Evolutionary conservation across 2,113 vertebrate genomes (phyloP), one percentile per base, ranked within the genome.

Genomic region (Proterorhinus semilunaris): DNA sequence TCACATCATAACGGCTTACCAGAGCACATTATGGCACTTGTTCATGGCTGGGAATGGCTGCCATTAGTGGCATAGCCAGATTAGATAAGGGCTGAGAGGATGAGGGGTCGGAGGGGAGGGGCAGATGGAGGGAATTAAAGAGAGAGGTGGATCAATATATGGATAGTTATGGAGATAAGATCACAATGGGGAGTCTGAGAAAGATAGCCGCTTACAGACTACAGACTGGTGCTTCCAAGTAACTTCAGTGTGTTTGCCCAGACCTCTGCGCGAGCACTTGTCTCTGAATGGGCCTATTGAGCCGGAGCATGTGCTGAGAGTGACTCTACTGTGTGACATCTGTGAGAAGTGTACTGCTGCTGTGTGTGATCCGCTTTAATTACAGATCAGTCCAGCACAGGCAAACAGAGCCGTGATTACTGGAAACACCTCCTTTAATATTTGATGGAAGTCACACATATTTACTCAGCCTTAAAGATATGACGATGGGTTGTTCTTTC

Each of bases 361-460:
- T 65, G 64, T 81, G 81, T 79, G 76, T 80, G 70, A 93, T 95
- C 94, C 93, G 80, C 91, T 94, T 94, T 96, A 95, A 96, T 95
- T 95, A 94, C 91, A 93, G 91, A 92, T 91, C 91, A 91, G 91
- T 92, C 87, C 94, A 90, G 89, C 91, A 94, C 90, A 91, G 88
- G 93, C 92, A 94, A 95, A 93, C 94, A 92, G 92, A 91, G 91
- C 92, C 93, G 83, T 95, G 95, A 95, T 96, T 96, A 95, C 93
- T 95, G 92, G 93, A 95, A 96, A 92, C 88, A 93, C 88, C 90
- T 91, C 90, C 92, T 95, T 95, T 95, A 95, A 95, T 93, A 95
- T 94, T 94, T 94, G 93, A 97, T 95, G 92, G 91, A 95, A 69
- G 72, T 68, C 75, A 67, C 62, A 75, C 50, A 17, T 85, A 76